Base-by-base conservation (phyloP, 2,797 vertebrate species). In the Tapirus indicus region DNA sequence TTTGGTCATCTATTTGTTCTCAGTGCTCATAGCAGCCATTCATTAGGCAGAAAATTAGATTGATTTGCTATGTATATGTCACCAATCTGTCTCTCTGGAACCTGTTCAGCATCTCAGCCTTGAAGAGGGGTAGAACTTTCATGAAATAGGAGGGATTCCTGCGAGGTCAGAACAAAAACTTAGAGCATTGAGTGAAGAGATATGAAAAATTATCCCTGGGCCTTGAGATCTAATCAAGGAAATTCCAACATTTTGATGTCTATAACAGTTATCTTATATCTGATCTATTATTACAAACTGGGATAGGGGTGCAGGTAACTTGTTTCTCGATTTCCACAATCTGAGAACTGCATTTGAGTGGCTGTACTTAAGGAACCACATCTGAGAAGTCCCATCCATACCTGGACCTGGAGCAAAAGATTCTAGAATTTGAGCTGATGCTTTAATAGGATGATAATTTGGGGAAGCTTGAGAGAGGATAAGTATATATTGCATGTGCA, bases 321-420 rank as follows among this genome's bases (percentile, higher is more conserved):
- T 52, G 6, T 75, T n/a, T 17, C 20, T 80, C 66, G 27, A 66
- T 62, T 52, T 56, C 25, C 7, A 38, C 12, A 47, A 18, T 23
- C 54, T 12, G 41, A 23, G 62, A 62, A 32, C 17, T 9, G 10
- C 14, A 49, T 14, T 18, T 41, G 68, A 38, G 16, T 49, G 32
- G 29, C 35, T 79, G 25, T 38, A 60, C 18, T 54, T 17, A 71
- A 49, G 25, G 35, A 78, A 64, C 41, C 62, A 32, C 5, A 92
- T 10, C 20, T 0, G 0, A 54, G 38, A 5, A 29, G 20, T 2
- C 49, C 35, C 27, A 75, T 47, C 2, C 2, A 47, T 9, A 54
- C 10, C 17, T 23, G 14, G 29, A 62, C 8, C 44, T 60, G 64
- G 6, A 54, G 4, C 4, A 18, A 44, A 23, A 64, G 29, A 83